Conservation (phyloP, 2,113 vertebrate genomes). For the Solea solea region DNA sequence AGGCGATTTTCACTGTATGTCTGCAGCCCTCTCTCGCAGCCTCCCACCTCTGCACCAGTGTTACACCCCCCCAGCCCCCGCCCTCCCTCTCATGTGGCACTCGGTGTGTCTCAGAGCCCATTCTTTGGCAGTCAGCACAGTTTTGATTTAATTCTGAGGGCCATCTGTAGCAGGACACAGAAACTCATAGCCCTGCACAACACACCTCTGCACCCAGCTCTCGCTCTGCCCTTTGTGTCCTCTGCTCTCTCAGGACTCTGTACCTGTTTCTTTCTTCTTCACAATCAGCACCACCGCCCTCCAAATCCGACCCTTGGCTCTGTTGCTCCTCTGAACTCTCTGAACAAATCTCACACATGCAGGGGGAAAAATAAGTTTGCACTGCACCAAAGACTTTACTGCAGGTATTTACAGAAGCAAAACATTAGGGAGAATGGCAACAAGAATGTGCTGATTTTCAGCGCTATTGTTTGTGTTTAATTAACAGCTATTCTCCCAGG, state of each 20-base stretch:
- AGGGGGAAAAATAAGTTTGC: slow-evolving; percentile 50
- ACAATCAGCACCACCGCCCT: slow-evolving; percentile 13
- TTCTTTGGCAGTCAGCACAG: slow-evolving; percentile 73
- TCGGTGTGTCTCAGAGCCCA: slow-evolving; percentile 58
- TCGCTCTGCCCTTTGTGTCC: slow-evolving; percentile 50
- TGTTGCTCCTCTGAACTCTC: slow-evolving; percentile 33
- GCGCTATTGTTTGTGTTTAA: slow-evolving; percentile 28
- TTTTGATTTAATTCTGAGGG: slow-evolving; percentile 79
- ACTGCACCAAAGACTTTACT: slow-evolving; percentile 21
- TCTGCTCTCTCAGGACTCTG: slow-evolving; percentile 40
- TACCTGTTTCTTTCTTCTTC: slow-evolving; percentile 27
- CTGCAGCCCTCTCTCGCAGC: slow-evolving; percentile 39
- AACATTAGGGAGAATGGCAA: not conserved
- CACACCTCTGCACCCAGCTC: slow-evolving; percentile 53
- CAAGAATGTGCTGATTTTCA: slow-evolving; percentile 16
- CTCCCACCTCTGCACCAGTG: slow-evolving; percentile 45
- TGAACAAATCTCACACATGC: slow-evolving; percentile 49
- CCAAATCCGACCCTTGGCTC: slow-evolving; percentile 1
- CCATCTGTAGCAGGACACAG: slow-evolving; percentile 76
- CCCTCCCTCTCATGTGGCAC: slow-evolving; percentile 51
- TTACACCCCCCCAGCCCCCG: slow-evolving; percentile 14
- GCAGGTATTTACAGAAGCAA: slow-evolving; percentile 20
- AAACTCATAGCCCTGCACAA: slow-evolving; percentile 40
- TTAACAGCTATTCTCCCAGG: not conserved
- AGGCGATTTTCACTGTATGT: slow-evolving; percentile 69